Base-by-base conservation (phyloP, 2,888 invertebrate species). In the Nomada fabriciana region DNA sequence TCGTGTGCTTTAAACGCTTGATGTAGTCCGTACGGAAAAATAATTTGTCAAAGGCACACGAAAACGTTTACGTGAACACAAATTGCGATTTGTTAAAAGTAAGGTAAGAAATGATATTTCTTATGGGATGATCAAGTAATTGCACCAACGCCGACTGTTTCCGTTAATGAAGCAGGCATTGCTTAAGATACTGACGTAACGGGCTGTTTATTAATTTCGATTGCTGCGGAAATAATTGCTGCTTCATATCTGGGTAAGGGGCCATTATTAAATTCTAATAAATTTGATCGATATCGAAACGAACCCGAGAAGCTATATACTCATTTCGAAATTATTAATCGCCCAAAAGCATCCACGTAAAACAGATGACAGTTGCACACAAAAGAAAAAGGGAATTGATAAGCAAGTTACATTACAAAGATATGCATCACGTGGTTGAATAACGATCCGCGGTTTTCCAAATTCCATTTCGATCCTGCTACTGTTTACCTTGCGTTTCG, bases 401-500 rank as follows among this genome's bases (percentile, higher is more conserved):
- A 13, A 20, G 52, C 20, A 25, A n/a, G 47, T 10, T 42, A 25
- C 23, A 15, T 18, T 23, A 25, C 13, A 43, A 61, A 47, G 60
- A 60, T 20, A 65, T 29, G 61, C 43, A 25, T 15, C 57, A 20
- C 50, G 42, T 42, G 59, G 29, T 23, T 20, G 69, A 64, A 60
- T 64, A 79, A 79, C 64, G 63, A 69, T 59, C 29, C 63, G 69
- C 63, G 69, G 64, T 70, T 79, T 78, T 80, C 68, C 61, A 36
- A 47, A 85, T 79, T 76, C 76, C 70, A 61, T 68, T 67, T 69
- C 73, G 68, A 84, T 85, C 71, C 52, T 55, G 15, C 64, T 55
- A 36, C 60, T 61, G 84, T 84, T 85, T 85, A 76, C 73, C 67
- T 68, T 63, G 76, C 78, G 84, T 76, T 68, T 61, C 69, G 55